Base-by-base conservation (phyloP, 30 jellyfish, hydroid and myxozoan genomes). In the Chrysaora quinquecirrha region DNA sequence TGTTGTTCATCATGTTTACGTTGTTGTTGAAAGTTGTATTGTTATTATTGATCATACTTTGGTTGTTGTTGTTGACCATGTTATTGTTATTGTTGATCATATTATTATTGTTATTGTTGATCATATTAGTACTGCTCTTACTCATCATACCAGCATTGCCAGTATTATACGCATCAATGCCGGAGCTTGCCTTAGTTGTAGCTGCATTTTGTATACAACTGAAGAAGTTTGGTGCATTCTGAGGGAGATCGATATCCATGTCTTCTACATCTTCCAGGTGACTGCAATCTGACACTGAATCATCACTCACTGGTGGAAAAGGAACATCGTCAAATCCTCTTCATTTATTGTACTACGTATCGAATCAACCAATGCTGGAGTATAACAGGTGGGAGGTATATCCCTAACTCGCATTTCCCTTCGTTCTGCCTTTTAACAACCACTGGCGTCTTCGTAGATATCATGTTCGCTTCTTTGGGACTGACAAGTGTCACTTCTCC, bases 271-370 rank as follows among this genome's bases (percentile, higher is more conserved):
- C 92, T 22, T 82, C 92, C 46, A 47, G 30, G 67, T 82, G 92
- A 56, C 92, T 82, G 62, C 92, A 69, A n/a, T 82, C 92, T 4
- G 92, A 82, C 34, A 82, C 92, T 16, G 92, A 82, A 46, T 71
- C 92, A 46, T 84, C 94, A 28, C 87, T 73, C 7, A 84, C 78
- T 1, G 96, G 96, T 49, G 96, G 96, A 46, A 87, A 87, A 7
- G 96, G 96, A 67, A 87, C 96, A 87, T 87, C 18, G 96, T 87
- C 70, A 87, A 32, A 20, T 87, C 96, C 43, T 87, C 89, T 30
- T 77, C 76, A 18, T 79, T 48, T 1, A 87, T 64, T 60, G 90
- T 87, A 78, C 87, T 87, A 34, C 75, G 82, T 6, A 87, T 76
- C 75, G 76, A 34, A 21, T 87, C 96, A 19, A 87, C 87, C 54